Base-by-base conservation (phyloP, 2,113 vertebrate genomes). In the Stegostoma tigrinum region DNA sequence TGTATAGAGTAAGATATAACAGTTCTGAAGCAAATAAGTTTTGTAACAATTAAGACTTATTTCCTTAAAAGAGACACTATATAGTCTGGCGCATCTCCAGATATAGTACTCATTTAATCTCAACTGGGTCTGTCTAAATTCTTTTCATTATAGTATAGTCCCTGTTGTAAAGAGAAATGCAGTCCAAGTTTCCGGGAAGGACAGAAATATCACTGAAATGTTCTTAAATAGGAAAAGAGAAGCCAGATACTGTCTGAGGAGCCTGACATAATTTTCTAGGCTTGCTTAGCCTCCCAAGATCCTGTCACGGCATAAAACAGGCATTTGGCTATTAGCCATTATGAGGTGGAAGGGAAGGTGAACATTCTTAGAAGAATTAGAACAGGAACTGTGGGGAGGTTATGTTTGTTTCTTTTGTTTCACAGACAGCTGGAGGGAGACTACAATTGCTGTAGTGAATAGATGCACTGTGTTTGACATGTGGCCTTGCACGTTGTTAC, bases 111-210 rank as follows among this genome's bases (percentile, higher is more conserved):
- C 19, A 24, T 96, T 97, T 97, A 97, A 96, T 96, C 97, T 96
- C 97, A 97, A 97, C 96, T 97, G 96, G 93, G 97, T 96, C 96
- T 97, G 97, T 96, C 97, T 97, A 96, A 97, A 97, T 97, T 94
- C 90, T 96, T 96, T 97, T 97, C 97, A 96, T 97, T 97, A 95
- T 96, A 96, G 34, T 52, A 78, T 96, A 96, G 96, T 98, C 97
- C 97, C 97, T 97, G 96, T 97, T 97, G 97, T 97, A 98, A 98
- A 98, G 96, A 97, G 97, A 97, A 98, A 98, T 98, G 97, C 97
- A 96, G 96, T 96, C 95, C 0, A 70, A 96, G 97, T 97, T 98
- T 98, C 98, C 98, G 48, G 98, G 98, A 99, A 98, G 97, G 97
- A 97, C 96, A 96, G 48, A 96, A 78, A 19, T 97, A 55, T 97